These are phyloP conservation scores for Sparus aurata DNA, from an alignment of 2,797 vertebrate genomes.

Conservation along the genomic window DNA sequence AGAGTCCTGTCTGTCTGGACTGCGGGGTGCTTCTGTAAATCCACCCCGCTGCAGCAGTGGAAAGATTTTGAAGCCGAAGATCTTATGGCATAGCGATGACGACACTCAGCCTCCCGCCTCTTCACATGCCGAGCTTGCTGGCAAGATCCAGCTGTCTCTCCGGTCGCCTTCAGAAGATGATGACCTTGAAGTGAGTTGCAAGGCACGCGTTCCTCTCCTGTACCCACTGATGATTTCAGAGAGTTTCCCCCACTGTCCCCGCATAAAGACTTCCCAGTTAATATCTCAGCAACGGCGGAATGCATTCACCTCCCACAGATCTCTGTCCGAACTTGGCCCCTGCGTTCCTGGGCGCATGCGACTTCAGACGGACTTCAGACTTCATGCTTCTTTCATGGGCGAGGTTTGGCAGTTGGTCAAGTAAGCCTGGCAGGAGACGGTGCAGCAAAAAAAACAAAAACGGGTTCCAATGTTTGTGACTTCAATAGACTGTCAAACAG, in stretches of 20 bases:
- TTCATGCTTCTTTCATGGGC: conserved; percentile 34
- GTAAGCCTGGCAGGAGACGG: conserved; percentile 24
- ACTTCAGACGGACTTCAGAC: conserved; percentile 47
- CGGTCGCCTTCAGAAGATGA: conserved; percentile 48
- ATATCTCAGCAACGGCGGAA: conserved; percentile 15
- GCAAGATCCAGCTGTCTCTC: conserved; percentile 57
- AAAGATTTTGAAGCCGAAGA: conserved; percentile 27
- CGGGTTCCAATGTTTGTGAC: conserved; percentile 12
- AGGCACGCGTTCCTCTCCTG: conserved; percentile 33
- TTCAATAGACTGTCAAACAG: conserved; percentile 10
- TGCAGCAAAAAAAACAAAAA: conserved; percentile 12
- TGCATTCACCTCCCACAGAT: conserved; percentile 17
- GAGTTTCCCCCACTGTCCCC: conserved; percentile 25
- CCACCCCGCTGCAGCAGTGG: conserved; percentile 17
- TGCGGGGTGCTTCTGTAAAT: conserved; percentile 29
- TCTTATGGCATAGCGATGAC: conserved; percentile 40
- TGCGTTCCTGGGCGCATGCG: conserved; percentile 11
- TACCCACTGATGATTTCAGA: conserved; percentile 32
- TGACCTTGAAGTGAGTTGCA: conserved; percentile 64
- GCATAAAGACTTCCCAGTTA: conserved; percentile 30
- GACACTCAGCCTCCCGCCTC: conserved; percentile 19
- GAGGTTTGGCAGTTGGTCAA: conserved; percentile 28
- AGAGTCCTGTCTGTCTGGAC: conserved; percentile 16
- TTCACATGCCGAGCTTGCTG: conserved; percentile 34
- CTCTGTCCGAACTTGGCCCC: conserved; percentile 9